phyloP scores from a whole-genome alignment of 2,113 vertebrate species.

The Apus apus region DNA sequence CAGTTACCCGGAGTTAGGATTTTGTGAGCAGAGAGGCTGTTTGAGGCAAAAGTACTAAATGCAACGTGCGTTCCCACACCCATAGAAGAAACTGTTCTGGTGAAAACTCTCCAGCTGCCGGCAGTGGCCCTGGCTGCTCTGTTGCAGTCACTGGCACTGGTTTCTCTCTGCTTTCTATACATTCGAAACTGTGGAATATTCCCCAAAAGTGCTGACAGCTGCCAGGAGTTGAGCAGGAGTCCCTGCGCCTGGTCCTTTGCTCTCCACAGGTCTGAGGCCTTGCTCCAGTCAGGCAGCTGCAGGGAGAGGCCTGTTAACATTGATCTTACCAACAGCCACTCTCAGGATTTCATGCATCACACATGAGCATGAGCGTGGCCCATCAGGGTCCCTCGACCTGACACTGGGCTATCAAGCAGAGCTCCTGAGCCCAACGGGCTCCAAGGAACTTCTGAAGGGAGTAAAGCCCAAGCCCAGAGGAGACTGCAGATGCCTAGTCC shows the following conservation, averaged over 20 bases:
- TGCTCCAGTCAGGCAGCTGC: accelerated
- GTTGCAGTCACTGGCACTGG: background rate
- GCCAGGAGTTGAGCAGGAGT: background rate
- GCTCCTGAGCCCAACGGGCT: accelerated
- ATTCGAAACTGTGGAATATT: background rate
- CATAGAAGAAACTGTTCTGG: background rate
- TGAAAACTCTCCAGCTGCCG: background rate
- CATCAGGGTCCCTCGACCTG: accelerated
- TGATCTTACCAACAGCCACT: accelerated
- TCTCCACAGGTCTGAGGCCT: background rate
- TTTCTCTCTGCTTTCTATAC: background rate
- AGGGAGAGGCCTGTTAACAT: background rate
- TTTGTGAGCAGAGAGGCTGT: background rate
- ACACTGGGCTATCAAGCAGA: accelerated
- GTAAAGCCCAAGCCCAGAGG: background rate
- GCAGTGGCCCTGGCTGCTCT: background rate
- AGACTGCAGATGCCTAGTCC: background rate
- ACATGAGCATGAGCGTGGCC: background rate
- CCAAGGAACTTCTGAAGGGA: background rate
- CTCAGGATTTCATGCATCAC: background rate
- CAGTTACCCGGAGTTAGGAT: background rate
- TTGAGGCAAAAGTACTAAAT: background rate
- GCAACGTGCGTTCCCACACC: background rate
- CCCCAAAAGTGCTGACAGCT: background rate
- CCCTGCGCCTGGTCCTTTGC: accelerated